Evolutionary conservation across 2,888 invertebrate genomes (phyloP), one percentile per base, ranked within the genome.

Genomic region (Cantharis nigra): DNA sequence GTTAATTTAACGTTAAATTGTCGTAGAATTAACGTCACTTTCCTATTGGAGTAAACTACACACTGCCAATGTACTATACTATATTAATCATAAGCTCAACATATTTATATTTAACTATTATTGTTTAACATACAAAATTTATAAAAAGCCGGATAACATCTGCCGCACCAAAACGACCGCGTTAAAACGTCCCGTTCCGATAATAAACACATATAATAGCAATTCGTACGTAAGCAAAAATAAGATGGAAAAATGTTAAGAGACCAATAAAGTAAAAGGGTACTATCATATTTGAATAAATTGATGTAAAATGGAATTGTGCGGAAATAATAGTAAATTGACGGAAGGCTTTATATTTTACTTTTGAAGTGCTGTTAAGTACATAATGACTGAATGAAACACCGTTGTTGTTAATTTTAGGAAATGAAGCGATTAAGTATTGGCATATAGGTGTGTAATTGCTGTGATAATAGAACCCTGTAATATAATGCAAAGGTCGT

Each of bases 401-500:
- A 26, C 62, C 70, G 78, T 78, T 78, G 72, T 78, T 78, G 78
- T 78, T 78, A 74, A 80, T 76, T 74, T 77, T 70, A 69, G 73
- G 74, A 75, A 80, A 77, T 78, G 79, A 71, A 81, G 79, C 84
- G 83, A 85, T 85, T 84, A 83, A 84, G 84, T 83, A 85, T 86
- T 85, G 84, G 84, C 84, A 83, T 84, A 84, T 84, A 83, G 84
- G 84, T 83, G 83, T 85, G 85, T 85, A 86, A 87, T 87, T 86
- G 85, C 84, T 80, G 81, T 83, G 84, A 83, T 86, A 86, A 86
- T 84, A 83, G 85, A 82, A 83, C 83, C 83, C 84, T 84, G 85
- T 87, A 88, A 88, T 87, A 87, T 86, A 84, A 87, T 84, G 86
- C 85, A 87, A 87, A 87, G 87, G 86, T 86, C 86, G 83, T 85